phyloP scores from a whole-genome alignment of 30 jellyfish, hydroid and myxozoan species.

The Mastigias papua region DNA sequence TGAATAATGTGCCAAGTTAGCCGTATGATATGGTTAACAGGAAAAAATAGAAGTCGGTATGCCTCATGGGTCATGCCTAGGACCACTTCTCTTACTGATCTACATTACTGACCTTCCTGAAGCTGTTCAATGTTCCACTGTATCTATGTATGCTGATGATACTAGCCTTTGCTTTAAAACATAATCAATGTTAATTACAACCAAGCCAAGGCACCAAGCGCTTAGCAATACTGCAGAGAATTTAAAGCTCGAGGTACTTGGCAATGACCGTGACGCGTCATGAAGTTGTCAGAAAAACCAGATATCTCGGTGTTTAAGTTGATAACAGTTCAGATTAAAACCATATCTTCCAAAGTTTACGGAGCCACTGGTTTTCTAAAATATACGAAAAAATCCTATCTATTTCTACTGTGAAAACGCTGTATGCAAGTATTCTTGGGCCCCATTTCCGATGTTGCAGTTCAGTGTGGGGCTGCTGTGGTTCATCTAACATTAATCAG shows the following conservation, averaged over 20 bases:
- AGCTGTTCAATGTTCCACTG: conserved; percentile 4
- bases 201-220: conserved; percentile 28
- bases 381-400: conserved; percentile 11
- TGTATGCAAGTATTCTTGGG: conserved; percentile 3
- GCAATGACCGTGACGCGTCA: conserved; percentile 17
- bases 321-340: background rate
- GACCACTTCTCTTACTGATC: conserved; percentile 26
- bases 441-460: conserved; percentile 21
- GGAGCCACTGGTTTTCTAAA: conserved; percentile 23
- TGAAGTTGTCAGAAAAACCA: background rate
- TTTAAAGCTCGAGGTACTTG: conserved; percentile 1
- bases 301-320: conserved; percentile 22
- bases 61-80: conserved; percentile 33
- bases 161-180: conserved; percentile 19
- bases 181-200: conserved; percentile 14
- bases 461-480: conserved; percentile 50
- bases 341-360: conserved; percentile 11
- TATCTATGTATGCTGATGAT: conserved; percentile 28
- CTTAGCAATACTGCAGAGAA: background rate
- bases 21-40: no score
- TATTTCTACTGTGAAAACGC: background rate
- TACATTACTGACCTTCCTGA: conserved; percentile 23
- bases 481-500: conserved; percentile 7
- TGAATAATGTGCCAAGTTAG: no score
- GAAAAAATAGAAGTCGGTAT: background rate